phyloP scores from a whole-genome alignment of 2,113 vertebrate species.

The Pica pica region DNA sequence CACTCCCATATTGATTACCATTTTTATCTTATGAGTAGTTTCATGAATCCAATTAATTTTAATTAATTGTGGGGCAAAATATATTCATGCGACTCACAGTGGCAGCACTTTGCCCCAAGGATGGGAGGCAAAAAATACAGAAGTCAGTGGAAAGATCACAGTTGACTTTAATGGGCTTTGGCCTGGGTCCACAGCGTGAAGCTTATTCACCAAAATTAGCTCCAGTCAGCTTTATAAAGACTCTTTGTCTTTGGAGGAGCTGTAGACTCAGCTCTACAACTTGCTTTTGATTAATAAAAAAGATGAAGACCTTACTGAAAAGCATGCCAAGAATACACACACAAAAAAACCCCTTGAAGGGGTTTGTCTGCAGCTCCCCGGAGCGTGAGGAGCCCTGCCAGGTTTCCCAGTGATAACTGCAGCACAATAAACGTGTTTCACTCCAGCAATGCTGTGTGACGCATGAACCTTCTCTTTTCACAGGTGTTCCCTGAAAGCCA shows the following conservation, averaged over 20 bases:
- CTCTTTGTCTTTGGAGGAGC: background rate
- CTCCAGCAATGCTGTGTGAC: background rate
- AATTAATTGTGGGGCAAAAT: background rate
- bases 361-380: background rate
- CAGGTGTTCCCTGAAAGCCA: constrained; percentile 1
- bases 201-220: background rate
- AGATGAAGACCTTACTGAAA: background rate
- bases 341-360: background rate
- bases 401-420: background rate
- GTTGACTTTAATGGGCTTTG: background rate
- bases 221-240: background rate
- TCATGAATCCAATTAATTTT: background rate
- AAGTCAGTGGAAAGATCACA: background rate
- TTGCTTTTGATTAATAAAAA: background rate
- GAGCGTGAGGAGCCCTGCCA: background rate
- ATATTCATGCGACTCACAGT: background rate
- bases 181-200: background rate
- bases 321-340: background rate
- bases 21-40: background rate
- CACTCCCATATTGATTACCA: background rate
- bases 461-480: background rate
- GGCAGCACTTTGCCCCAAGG: background rate
- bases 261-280: background rate
- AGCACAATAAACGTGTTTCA: background rate
- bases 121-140: background rate